Conservation (phyloP, 2,797 vertebrate species). For the Myripristis jacobus region DNA sequence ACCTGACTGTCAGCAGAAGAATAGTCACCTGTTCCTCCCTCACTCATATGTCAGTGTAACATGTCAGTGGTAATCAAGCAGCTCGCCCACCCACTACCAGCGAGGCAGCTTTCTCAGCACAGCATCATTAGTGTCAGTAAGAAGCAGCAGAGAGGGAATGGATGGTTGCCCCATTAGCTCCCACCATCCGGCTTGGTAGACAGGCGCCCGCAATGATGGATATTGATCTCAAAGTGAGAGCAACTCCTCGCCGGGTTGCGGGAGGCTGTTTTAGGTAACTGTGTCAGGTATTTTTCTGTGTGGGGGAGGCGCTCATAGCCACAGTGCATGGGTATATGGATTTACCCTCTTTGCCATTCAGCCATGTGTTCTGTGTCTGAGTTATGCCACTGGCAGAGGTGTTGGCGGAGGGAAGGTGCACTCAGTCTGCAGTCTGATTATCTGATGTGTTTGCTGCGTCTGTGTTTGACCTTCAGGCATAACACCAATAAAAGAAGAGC, state of each 20-base stretch:
- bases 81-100: conserved; percentile 31
- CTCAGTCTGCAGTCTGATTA: conserved; percentile 5
- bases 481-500: conserved; percentile 84
- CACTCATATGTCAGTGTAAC: conserved; percentile 5
- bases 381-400: conserved; percentile 28
- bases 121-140: conserved; percentile 64
- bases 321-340: conserved; percentile 10
- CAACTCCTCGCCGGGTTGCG: conserved; percentile 51
- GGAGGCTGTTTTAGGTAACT: conserved; percentile 41
- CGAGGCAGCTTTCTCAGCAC: conserved; percentile 65
- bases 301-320: conserved; percentile 20
- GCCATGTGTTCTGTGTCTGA: background rate
- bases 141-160: conserved; percentile 56
- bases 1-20: conserved; percentile 23
- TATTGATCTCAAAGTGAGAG: conserved; percentile 83
- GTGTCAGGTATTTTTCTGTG: conserved; percentile 52
- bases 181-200: conserved; percentile 69
- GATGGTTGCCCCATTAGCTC: conserved; percentile 73
- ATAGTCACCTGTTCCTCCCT: conserved; percentile 5
- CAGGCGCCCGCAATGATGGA: conserved; percentile 78
- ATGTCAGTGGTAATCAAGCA: conserved; percentile 26
- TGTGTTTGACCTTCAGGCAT: conserved; percentile 79
- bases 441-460: conserved; percentile 34
- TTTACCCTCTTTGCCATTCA: background rate
- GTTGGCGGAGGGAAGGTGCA: background rate